phyloP scores from a whole-genome alignment of 2,797 vertebrate species.

The Enteromius paludinosus region DNA sequence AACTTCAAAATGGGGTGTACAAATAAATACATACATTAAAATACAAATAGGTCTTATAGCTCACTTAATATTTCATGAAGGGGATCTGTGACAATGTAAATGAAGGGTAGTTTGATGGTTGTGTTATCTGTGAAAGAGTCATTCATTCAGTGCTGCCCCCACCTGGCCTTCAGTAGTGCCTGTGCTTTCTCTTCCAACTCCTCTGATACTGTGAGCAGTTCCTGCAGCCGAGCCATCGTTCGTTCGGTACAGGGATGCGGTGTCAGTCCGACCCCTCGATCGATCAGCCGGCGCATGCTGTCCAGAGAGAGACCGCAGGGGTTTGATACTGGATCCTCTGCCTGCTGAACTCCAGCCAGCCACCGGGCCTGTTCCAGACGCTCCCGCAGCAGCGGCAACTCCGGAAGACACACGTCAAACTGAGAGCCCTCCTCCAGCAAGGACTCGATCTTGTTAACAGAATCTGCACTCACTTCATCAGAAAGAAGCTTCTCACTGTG shows the following conservation, averaged over 20 bases:
- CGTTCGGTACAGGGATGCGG: constrained; percentile 89
- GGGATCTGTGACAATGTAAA: not conserved
- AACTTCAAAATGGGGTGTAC: not conserved
- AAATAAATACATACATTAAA: not conserved
- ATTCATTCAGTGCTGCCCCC: constrained; percentile 53
- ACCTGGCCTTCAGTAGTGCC: constrained; percentile 92
- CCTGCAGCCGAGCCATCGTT: constrained; percentile 93
- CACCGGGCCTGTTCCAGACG: constrained; percentile 91
- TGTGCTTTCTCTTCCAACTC: constrained; percentile 95
- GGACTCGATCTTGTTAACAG: constrained; percentile 82
- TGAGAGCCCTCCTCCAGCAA: constrained; percentile 90
- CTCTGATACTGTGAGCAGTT: constrained; percentile 92
- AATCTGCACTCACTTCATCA: constrained; percentile 82
- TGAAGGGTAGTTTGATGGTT: not conserved
- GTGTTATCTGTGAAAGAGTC: not conserved
- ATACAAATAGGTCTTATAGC: not conserved
- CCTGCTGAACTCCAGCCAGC: constrained; percentile 87
- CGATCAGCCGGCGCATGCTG: constrained; percentile 92
- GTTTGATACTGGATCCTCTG: constrained; percentile 73
- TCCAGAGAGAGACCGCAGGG: constrained; percentile 81
- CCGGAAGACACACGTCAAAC: constrained; percentile 90
- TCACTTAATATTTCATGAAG: not conserved
- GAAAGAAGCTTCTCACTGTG: constrained; percentile 88
- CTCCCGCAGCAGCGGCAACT: constrained; percentile 82
- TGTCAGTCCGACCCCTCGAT: constrained; percentile 89